Conservation (phyloP, 2,113 vertebrate genomes). For the Cichladusa arquata region DNA sequence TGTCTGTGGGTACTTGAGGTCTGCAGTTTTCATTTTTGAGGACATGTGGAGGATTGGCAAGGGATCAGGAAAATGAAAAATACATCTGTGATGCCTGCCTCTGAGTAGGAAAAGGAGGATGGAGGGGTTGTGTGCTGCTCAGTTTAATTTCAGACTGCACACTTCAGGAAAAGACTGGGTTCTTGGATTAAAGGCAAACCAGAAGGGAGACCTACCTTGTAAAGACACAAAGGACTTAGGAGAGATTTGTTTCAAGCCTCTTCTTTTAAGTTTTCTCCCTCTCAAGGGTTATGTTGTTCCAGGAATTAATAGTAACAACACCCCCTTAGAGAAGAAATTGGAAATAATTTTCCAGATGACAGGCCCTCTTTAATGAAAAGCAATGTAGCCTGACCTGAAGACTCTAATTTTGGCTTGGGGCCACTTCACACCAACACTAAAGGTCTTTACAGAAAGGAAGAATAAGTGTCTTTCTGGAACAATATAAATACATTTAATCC, state of each 20-base stretch:
- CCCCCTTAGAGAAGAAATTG: neutral
- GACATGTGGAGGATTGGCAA: neutral
- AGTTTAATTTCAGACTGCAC: neutral
- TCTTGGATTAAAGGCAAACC: neutral
- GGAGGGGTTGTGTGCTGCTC: neutral
- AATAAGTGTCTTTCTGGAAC: neutral
- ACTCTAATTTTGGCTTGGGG: neutral
- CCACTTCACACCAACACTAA: neutral
- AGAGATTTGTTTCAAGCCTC: neutral
- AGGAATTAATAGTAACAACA: neutral
- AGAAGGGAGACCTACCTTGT: neutral
- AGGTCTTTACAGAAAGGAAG: neutral
- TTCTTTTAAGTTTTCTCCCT: neutral
- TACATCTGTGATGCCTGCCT: neutral
- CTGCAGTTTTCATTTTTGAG: neutral
- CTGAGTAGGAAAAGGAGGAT: neutral
- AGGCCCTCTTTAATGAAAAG: neutral
- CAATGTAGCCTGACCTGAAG: neutral
- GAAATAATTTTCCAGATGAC: conserved; percentile 12
- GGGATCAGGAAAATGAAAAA: neutral
- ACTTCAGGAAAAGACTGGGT: neutral
- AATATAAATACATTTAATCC: neutral
- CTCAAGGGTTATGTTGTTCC: neutral
- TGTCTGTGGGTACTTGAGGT: neutral
- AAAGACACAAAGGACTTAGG: neutral